A percentile compares a stretch with the other conserved stretches of the same genome.
Conservation (phyloP, 2,888 invertebrate species). For the Epinotia nisella region DNA sequence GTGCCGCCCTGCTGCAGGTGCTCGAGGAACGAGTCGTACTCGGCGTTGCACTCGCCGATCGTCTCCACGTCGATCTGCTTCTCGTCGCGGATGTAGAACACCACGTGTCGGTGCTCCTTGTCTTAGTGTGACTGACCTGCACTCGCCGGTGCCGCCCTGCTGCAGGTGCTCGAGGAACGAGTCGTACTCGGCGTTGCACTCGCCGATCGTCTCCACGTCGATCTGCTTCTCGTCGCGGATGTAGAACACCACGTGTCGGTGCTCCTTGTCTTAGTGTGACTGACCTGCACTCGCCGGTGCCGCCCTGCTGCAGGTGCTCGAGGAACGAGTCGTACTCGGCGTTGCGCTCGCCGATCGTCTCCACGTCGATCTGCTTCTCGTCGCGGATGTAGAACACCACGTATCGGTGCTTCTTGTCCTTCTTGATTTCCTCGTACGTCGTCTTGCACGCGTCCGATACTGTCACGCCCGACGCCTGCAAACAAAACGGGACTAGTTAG, state of each 20-base stretch:
- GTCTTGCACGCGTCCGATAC: slow-evolving; percentile 98
- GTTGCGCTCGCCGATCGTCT: slow-evolving; percentile 94
- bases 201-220: slow-evolving; percentile 95
- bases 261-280: slow-evolving; percentile 92
- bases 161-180: too few relatives aligned
- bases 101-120: too few relatives aligned
- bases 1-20: too few relatives aligned
- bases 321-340: slow-evolving; percentile 97
- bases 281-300: slow-evolving; percentile 96
- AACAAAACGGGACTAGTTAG: slow-evolving; percentile 28
- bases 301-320: slow-evolving; percentile 95
- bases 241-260: slow-evolving; percentile 98
- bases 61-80: too few relatives aligned
- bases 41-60: too few relatives aligned
- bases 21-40: too few relatives aligned
- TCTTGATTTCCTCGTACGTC: slow-evolving; percentile 98
- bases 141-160: too few relatives aligned
- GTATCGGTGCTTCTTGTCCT: slow-evolving; percentile 98
- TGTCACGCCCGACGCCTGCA: slow-evolving; percentile 97
- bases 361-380: slow-evolving; percentile 98
- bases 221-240: slow-evolving; percentile 98
- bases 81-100: too few relatives aligned
- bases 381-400: slow-evolving; percentile 98
- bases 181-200: too few relatives aligned
- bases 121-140: too few relatives aligned